Base-by-base conservation (phyloP, 2,113 vertebrate species). In the Sebastes fasciatus region DNA sequence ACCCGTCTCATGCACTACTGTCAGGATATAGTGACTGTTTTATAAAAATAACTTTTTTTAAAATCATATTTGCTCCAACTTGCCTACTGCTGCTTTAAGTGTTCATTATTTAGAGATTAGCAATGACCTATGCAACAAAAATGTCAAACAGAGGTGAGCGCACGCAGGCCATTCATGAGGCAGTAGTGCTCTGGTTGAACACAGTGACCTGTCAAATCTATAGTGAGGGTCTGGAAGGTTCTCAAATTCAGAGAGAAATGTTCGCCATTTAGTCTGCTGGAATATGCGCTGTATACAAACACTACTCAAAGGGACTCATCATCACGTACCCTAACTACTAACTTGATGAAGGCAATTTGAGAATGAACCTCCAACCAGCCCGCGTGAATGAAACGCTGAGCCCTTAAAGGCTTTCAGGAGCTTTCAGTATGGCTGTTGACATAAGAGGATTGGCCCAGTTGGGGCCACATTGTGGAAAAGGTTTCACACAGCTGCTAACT, bases 361-460 rank as follows among this genome's bases (percentile, higher is more conserved):
- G 78, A 87, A 90, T 74, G 34, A 84, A 82, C 43, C 3, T 54
- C 9, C 0, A 55, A 34, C 40, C 7, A 62, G 46, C 77, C 43
- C 63, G 55, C 34, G 46, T 79, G 77, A 92, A 88, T 84, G 77
- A 88, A 90, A 79, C 69, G 19, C 68, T 78, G 70, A 88, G 77
- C 76, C 70, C 78, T 85, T 84, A 71, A 89, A 87, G 80, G 86
- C 73, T 74, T 89, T 94, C 85, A 85, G 70, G n/a, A 82, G 82
- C 66, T 79, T 88, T 84, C 82, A 79, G 82, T 60, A 72, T 71
- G 88, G 83, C 64, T 81, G 79, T 60, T 88, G 84, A 84, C 40
- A 57, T 93, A 95, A 95, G 86, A 93, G 93, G 93, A 93, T 94
- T 92, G 86, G 85, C 85, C 68, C 84, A 82, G 76, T 86, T 90